Conservation (phyloP, 1,140 invertebrate genomes). For the Patella vulgata region DNA sequence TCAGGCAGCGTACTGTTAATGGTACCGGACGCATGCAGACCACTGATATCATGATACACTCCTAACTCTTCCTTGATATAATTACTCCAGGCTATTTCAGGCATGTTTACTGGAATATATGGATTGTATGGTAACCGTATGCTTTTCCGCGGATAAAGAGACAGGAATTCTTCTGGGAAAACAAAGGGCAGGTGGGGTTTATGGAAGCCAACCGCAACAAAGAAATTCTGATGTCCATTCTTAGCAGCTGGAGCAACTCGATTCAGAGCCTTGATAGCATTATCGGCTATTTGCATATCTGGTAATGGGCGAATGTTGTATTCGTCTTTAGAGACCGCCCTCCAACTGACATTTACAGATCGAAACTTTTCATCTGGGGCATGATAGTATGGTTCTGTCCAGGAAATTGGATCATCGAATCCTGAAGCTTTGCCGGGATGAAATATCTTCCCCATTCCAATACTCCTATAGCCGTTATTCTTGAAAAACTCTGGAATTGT, state of each 20-base stretch:
- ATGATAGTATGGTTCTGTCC: constrained; percentile 9
- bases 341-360: constrained; percentile 1
- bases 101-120: constrained; percentile 19
- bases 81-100: constrained; percentile 15
- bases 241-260: constrained; percentile 12
- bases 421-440: too few species aligned
- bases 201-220: constrained; percentile 27
- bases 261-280: constrained; percentile 13
- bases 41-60: too few species aligned
- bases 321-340: constrained; percentile 7
- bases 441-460: too few species aligned
- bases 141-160: constrained; percentile 16
- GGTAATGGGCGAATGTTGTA: constrained; percentile 6
- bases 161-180: too few species aligned
- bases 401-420: too few species aligned
- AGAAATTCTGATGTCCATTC: constrained; percentile 15
- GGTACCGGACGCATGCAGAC: too few species aligned
- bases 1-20: constrained; percentile 25
- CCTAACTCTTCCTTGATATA: too few species aligned
- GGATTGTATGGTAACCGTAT: too few species aligned
- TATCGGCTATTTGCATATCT: constrained; percentile 15
- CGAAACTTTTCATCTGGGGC: too few species aligned
- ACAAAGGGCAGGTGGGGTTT: constrained; percentile 21
- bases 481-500: too few species aligned
- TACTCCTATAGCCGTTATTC: too few species aligned